A percentile compares a stretch with the other conserved stretches of the same genome.
Evolutionary conservation across 2,888 invertebrate species (phyloP).

Genomic region (Thera britannica): DNA sequence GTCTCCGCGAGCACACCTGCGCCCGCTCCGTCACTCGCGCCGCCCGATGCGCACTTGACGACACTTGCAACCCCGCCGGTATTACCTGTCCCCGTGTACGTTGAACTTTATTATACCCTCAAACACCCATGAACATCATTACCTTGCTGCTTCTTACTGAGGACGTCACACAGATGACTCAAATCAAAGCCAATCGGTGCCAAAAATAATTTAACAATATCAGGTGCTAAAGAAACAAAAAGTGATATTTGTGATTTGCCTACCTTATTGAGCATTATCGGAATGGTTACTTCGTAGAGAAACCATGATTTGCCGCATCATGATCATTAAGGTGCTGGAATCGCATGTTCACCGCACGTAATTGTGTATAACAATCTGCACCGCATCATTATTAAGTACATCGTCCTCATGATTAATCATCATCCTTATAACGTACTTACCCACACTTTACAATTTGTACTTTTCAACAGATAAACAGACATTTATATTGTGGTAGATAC

Average conservation of each 20-base stretch:
- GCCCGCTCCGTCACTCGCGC: slow-evolving; percentile 68
- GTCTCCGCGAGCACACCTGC: slow-evolving; percentile 53
- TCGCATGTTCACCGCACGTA: slow-evolving; percentile 59
- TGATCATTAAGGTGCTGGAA: slow-evolving; percentile 43
- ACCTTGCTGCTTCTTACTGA: slow-evolving; percentile 13
- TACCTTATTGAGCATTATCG: slow-evolving; percentile 18
- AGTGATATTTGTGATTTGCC: slow-evolving; percentile 10
- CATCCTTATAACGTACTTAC: slow-evolving; percentile 27
- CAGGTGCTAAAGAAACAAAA: slow-evolving; percentile 7
- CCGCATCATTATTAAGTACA: slow-evolving; percentile 36
- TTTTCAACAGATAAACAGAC: slow-evolving; percentile 32
- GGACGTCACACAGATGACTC: slow-evolving; percentile 9
- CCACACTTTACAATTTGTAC: slow-evolving; percentile 29
- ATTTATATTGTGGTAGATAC: slow-evolving; percentile 22
- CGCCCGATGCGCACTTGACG: slow-evolving; percentile 48
- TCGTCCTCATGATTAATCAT: slow-evolving; percentile 30
- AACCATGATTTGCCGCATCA: slow-evolving; percentile 42
- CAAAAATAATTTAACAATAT: slow-evolving; percentile 8
- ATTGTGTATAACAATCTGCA: slow-evolving; percentile 46
- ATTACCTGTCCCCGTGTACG: slow-evolving; percentile 57
- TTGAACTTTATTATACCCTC: slow-evolving; percentile 38
- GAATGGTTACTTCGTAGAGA: slow-evolving; percentile 17
- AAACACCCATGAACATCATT: slow-evolving; percentile 29
- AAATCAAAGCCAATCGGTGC: slow-evolving; percentile 1
- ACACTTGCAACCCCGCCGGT: slow-evolving; percentile 43